phyloP scores from a whole-genome alignment of 2,797 vertebrate species.

The Spea hammondii region DNA sequence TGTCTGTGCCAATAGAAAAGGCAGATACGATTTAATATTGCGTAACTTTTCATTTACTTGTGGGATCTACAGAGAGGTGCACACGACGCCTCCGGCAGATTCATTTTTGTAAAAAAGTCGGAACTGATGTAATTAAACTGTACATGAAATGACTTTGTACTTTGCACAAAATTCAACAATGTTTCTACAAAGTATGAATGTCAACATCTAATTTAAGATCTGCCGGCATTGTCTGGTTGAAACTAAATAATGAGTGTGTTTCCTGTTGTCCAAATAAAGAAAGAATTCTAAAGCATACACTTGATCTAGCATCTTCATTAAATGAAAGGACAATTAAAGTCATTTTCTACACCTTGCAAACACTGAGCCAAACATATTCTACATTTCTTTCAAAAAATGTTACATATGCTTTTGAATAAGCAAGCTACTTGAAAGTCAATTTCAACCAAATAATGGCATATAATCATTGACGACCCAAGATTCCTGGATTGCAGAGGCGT shows the following conservation, averaged over 20 bases:
- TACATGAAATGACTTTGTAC: constrained; percentile 61
- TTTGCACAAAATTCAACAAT: constrained; percentile 70
- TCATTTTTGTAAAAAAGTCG: constrained; percentile 58
- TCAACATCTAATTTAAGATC: constrained; percentile 67
- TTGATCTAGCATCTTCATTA: constrained; percentile 35
- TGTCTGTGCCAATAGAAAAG: constrained; percentile 39
- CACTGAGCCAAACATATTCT: no score
- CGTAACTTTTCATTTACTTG: constrained; percentile 53
- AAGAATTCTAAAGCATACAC: constrained; percentile 60
- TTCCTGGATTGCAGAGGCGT: no score
- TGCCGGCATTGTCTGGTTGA: constrained; percentile 63
- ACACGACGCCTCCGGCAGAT: constrained; percentile 52
- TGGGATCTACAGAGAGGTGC: constrained; percentile 48
- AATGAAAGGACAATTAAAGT: no score
- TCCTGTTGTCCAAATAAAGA: constrained; percentile 76
- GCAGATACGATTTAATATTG: constrained; percentile 31
- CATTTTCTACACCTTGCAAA: no score
- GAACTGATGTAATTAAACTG: constrained; percentile 57
- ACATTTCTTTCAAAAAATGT: no score
- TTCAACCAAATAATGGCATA: no score
- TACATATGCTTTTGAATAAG: no score
- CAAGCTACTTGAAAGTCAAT: no score
- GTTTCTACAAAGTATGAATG: constrained; percentile 67
- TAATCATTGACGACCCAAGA: no score
- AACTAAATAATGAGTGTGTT: constrained; percentile 70